Evolutionary conservation across 2,888 invertebrate genomes (phyloP).

Genomic region (Patella caerulea): DNA sequence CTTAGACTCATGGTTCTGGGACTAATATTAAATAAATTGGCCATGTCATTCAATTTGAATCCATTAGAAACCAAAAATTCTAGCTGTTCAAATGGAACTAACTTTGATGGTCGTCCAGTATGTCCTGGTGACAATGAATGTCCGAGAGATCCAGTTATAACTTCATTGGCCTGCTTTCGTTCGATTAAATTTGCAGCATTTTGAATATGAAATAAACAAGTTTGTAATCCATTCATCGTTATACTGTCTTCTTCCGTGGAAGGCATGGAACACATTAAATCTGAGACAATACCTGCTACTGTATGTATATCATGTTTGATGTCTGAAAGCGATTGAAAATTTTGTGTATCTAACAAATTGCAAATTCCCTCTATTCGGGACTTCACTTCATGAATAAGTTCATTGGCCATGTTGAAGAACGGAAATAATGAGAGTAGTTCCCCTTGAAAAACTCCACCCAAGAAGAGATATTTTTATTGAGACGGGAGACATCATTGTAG

Average conservation of each 20-base stretch:
- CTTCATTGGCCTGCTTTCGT: background rate
- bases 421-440: too few species aligned
- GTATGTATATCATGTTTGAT: background rate
- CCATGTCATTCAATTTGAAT: background rate
- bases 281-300: background rate
- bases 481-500: too few species aligned
- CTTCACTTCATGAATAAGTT: too few species aligned
- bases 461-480: too few species aligned
- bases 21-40: background rate
- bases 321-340: background rate
- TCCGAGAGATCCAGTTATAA: background rate
- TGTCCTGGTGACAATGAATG: background rate
- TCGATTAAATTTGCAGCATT: background rate
- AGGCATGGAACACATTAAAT: too few species aligned
- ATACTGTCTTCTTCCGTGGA: background rate
- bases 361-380: background rate
- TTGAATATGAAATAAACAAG: background rate
- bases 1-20: background rate
- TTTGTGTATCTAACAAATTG: background rate
- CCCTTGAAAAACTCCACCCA: too few species aligned
- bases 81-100: background rate
- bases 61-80: background rate
- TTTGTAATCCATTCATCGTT: too few species aligned
- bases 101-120: background rate
- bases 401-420: too few species aligned